Base-by-base conservation (phyloP, 2,113 vertebrate genomes). In the Garra rufa region DNA sequence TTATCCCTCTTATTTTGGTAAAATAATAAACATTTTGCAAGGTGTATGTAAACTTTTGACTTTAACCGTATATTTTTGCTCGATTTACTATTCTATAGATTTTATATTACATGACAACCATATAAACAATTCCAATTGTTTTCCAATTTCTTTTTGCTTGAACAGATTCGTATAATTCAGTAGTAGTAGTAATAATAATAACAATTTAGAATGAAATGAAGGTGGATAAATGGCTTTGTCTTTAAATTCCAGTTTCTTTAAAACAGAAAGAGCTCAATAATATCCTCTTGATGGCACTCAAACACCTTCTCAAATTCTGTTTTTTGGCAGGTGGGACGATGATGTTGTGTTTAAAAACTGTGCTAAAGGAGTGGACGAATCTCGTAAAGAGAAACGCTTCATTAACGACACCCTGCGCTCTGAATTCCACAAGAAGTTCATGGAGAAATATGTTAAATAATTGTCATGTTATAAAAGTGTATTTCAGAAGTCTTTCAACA, bases 281-380 rank as follows among this genome's bases (percentile, higher is more conserved):
- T 65, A 65, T 41, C 3, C 67, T 41, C 10, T 6, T 21, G 9
- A 19, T 6, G 15, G 73, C 24, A 76, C 21, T 80, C 52, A 84
- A 19, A 41, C 24, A 61, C 43, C 76, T 85, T 79, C 76, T 80
- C 74, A 87, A 84, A 88, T 86, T 87, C 5, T 84, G 69, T 85
- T 46, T 80, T n/a, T 9, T 88, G 94, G 67, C 88, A 99, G 98
- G 88, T 99, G 98, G 98, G 98, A 99, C 26, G 98, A 99, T 75
- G 98, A 99, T n/a, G 97, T 99, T 24, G 97, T 99, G 81, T 99
- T 99, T 92, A 99, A 99, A 94, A 99, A 99, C 85, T 99, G 97
- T 71, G 98, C 98, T 77, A 99, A 99, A 90, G 98, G 97, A n/a
- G 94, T 99, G 59, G 97, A 99, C 0, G 97, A 99, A 55, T 93